Base-by-base conservation (phyloP, 2,797 vertebrate genomes). In the Dipus sagitta region DNA sequence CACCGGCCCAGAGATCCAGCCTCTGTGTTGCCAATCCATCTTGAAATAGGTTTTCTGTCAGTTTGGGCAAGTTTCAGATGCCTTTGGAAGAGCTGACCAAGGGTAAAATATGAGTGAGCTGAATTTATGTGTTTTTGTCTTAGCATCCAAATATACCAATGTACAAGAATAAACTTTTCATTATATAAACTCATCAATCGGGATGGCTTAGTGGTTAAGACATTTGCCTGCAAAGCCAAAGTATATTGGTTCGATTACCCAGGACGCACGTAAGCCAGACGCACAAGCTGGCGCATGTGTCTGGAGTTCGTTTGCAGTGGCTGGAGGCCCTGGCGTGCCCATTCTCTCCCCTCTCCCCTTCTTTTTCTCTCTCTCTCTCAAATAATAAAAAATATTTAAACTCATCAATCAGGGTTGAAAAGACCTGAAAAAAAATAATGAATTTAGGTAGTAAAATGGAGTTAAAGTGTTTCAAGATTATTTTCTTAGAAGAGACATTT, bases 101-200 rank as follows among this genome's bases (percentile, higher is more conserved):
- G 67, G 26, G 64, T 92, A 79, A 90, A 92, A 83, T 15, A 90
- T 77, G 18, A 14, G 34, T 85, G 54, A 80, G 58, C 68, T 79
- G 62, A 67, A 54, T 91, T 88, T 82, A 88, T 85, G 32, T 74
- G n/a, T 83, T 93, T 87, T 82, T 38, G 88, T 64, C 86, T 94
- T 90, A 70, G 86, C 81, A 90, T 11, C 79, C 42, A 93, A 91
- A 60, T 80, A 88, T 62, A 94, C 28, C 47, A 94, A n/a, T 84
- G 23, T 6, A 30, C 74, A 74, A 72, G 34, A 75, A 81, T 79
- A 84, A 90, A 81, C 60, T 91, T 93, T 81, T 79, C 80, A 90
- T 92, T 4, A 88, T 62, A 26, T 88, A 83, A 92, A 83, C 32
- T 88, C 64, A 81, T n/a, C 82, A 30, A 83, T 84, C 82, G 87